Evolutionary conservation across 2,113 vertebrate species (phyloP).

Genomic region (Nyctereutes procyonoides): DNA sequence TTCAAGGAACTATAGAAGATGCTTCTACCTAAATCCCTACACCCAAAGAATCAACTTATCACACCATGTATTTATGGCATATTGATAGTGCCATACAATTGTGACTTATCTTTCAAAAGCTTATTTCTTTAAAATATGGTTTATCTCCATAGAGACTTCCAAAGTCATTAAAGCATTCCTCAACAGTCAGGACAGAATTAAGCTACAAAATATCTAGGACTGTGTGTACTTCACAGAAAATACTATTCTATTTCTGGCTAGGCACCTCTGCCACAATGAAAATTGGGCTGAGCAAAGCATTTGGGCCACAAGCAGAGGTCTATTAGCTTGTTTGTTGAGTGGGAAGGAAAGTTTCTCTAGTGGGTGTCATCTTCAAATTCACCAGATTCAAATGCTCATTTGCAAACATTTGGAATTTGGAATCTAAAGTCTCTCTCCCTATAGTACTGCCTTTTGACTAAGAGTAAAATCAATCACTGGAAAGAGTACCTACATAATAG

Average conservation of each 20-base stretch:
- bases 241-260: neutral
- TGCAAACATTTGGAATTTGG: conserved; percentile 24
- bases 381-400: neutral
- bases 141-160: neutral
- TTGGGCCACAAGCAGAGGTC: neutral
- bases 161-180: neutral
- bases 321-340: neutral
- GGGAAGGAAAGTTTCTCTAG: neutral
- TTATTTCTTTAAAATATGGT: conserved; percentile 10
- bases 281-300: neutral
- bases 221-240: neutral
- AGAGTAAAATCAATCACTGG: neutral
- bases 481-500: neutral
- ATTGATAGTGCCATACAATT: neutral
- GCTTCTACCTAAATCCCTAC: neutral
- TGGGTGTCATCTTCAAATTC: neutral
- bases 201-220: neutral
- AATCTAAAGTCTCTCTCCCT: neutral
- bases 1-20: neutral
- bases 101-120: neutral
- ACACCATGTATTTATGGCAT: neutral
- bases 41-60: conserved; percentile 5
- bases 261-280: neutral
- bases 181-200: neutral
- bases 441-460: neutral